These are phyloP conservation scores for Aphis craccivora DNA, from an alignment of 1,140 invertebrate species.

Conservation along the genomic window DNA sequence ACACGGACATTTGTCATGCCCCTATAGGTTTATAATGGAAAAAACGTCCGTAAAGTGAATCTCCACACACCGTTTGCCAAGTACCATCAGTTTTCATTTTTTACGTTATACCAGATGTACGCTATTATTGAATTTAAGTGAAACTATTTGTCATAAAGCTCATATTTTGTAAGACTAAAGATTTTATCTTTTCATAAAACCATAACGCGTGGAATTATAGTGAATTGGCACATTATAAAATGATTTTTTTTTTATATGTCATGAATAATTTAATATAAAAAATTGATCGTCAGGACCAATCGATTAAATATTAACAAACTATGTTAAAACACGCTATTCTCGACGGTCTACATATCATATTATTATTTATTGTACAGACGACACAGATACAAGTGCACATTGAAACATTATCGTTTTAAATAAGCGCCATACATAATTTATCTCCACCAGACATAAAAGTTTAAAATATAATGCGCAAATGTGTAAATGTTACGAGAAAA, in stretches of 20 bases:
- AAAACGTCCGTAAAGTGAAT: not conserved
- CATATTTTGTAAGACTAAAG: not conserved
- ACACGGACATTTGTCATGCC: not conserved
- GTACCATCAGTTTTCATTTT: not conserved
- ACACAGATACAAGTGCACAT: not conserved
- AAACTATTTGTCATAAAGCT: not conserved
- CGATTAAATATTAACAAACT: not conserved
- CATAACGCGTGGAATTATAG: not conserved
- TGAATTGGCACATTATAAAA: not conserved
- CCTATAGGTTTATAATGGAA: not conserved
- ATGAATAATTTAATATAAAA: too few relatives aligned
- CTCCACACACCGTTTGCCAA: not conserved
- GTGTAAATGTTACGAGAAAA: not conserved
- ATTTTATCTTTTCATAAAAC: not conserved
- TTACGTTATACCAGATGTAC: not conserved
- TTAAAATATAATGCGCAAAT: not conserved
- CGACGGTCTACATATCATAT: too few relatives aligned
- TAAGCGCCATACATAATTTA: not conserved
- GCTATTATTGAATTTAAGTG: not conserved
- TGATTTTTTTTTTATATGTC: not conserved
- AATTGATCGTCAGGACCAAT: not conserved
- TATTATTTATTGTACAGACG: too few relatives aligned
- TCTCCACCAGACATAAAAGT: not conserved
- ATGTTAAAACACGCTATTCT: not conserved
- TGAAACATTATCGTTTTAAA: not conserved